Evolutionary conservation across 2,797 vertebrate species (phyloP).

Genomic region (Paratrypauchen microcephalus): DNA sequence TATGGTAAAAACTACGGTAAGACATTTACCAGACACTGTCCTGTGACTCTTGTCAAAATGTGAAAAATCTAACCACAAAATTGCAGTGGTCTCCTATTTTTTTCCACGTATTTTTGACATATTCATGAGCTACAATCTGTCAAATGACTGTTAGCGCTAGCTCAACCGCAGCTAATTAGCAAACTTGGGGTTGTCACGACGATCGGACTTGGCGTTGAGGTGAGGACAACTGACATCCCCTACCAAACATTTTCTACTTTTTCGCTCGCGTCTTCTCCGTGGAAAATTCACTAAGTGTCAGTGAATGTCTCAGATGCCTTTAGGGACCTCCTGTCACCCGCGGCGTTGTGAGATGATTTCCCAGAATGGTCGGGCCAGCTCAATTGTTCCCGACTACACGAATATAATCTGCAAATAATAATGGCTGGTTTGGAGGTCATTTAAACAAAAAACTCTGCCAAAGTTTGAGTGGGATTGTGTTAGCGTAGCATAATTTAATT

Average conservation of each 20-base stretch:
- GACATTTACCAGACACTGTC: conserved; percentile 2
- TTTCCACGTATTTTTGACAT: not conserved
- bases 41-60: not conserved
- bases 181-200: conserved; percentile 23
- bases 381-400: conserved; percentile 43
- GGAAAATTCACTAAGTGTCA: conserved; percentile 51
- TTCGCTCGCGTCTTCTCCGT: conserved; percentile 40
- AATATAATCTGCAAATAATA: conserved; percentile 47
- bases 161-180: conserved; percentile 12
- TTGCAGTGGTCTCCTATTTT: conserved; percentile 1
- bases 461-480: not conserved
- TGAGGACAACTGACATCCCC: conserved; percentile 39
- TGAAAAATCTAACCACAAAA: not conserved
- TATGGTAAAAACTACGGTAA: not conserved
- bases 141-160: conserved; percentile 5
- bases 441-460: conserved; percentile 1
- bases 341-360: conserved; percentile 36
- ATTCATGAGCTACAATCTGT: conserved; percentile 10
- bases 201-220: conserved; percentile 12
- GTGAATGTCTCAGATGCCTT: conserved; percentile 37
- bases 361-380: conserved; percentile 22
- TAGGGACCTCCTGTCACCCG: conserved; percentile 61
- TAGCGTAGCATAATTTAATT: not conserved
- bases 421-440: conserved; percentile 24
- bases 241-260: conserved; percentile 33